Base-by-base conservation (phyloP, 2,113 vertebrate species). In the human (Homo sapiens) region DNA sequence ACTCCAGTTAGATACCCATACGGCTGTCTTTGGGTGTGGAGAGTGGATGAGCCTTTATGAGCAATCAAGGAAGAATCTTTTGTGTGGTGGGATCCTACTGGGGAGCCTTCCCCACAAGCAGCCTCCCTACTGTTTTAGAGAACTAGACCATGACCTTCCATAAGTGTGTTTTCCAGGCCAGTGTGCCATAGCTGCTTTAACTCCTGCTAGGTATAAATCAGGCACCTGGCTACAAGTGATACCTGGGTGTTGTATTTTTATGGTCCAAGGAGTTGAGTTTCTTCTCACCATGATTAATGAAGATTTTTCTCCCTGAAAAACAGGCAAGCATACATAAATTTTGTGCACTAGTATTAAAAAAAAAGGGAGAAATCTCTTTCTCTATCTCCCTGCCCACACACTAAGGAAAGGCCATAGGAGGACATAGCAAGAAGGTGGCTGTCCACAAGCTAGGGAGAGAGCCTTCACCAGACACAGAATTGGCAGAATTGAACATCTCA, bases 21-120 rank as follows among this genome's bases (percentile, higher is more conserved):
- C 98, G 98, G 95, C 98, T 98, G 76, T 99, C 98, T 96, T 96
- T 99, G 73, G 99, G 99, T 99, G 90, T 2, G 91, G 52, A 52
- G 23, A 48, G 30, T 61, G 3, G n/a, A 45, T 5, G 10, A 3
- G 30, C 30, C 55, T 43, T 48, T 6, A 7, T 2, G 11, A 55
- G 27, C 8, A 2, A 13, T 32, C 0, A 8, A 59, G 70, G 72
- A 82, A 45, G 48, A 43, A 2, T 2, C 35, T 68, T 78, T 20
- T 1, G 0, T 6, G 73, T 5, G 17, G 55, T 50, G 48, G 8
- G 22, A 9, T 66, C 38, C 8, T 1, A 0, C 6, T 27, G 61
- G 80, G 72, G 55, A 64, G 30, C 18, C 11, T 25, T 38, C 25
- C 83, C 20, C 35, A 0, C 0, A 6, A 45, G n/a, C n/a, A 38